Evolutionary conservation across 2,888 invertebrate species (phyloP), one percentile per base, ranked within the genome.

Genomic region (Orgyia antiqua): DNA sequence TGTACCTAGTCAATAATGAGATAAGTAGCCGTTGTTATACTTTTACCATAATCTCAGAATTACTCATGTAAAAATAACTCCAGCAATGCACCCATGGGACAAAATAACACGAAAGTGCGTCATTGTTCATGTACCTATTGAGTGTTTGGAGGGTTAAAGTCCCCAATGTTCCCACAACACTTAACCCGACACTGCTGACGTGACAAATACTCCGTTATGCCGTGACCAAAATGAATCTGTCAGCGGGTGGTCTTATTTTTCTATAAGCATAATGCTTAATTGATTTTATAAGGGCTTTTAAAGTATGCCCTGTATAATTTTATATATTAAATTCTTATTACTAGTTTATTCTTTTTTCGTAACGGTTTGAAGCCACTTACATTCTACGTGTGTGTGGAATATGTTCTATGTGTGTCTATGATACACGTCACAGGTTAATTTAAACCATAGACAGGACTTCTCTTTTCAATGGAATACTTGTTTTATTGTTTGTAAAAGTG

Each of bases 211-310:
- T 69, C 59, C 23, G 23, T 23, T 23, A 11, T 3, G 3, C 24
- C 53, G 66, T 31, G 24, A 25, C 13, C 29, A 13, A 29, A 15
- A 12, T 15, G 17, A 24, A 29, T 33, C 28, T 21, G 23, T 33
- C 78, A 34, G 51, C 72, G 74, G 77, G 79, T 68, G 79, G 79
- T 70, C 76, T 33, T 31, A 39, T 21, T 37, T 25, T 32, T 12
- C 21, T 38, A n/a, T 44, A 41, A 54, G 57, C 53, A 31, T 41
- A 36, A 34, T 17, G 31, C 24, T 5, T 36, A n/a, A n/a, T 38
- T 44, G 29, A 27, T 27, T 24, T 10, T 13, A 6, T 35, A 35
- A 40, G 33, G 27, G 47, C 47, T 41, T 13, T 41, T 20, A 20
- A 20, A 20, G 20, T 9, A n/a, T 9, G 20, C n/a, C n/a, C n/a